These are phyloP conservation scores for Cinclus mexicanus DNA, from an alignment of 2,113 vertebrate genomes.

Conservation along the genomic window DNA sequence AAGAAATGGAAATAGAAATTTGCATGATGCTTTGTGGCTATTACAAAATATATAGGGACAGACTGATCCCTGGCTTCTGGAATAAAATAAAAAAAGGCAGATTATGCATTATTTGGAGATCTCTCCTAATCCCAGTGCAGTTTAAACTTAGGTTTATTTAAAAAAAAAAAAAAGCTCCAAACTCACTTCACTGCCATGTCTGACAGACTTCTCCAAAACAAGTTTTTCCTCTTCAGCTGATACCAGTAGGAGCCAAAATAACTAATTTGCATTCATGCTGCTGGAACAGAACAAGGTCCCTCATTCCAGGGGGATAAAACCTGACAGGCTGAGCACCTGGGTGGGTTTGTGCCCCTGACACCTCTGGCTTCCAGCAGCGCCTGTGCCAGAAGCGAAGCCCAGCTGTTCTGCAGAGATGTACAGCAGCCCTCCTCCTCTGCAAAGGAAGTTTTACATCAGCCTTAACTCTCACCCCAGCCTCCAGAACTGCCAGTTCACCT, in stretches of 20 bases:
- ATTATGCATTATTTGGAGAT: not conserved
- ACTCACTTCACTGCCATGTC: not conserved
- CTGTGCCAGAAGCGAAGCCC: not conserved
- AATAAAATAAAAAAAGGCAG: not conserved
- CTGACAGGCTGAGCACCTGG: not conserved
- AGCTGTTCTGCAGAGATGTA: rapidly evolving
- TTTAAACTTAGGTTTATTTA: not conserved
- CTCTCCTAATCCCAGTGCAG: not conserved
- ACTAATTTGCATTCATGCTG: not conserved
- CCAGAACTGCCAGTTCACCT: not conserved
- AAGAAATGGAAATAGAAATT: constrained; percentile 77
- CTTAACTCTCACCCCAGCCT: not conserved
- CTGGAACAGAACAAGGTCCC: not conserved
- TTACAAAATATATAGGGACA: constrained; percentile 54
- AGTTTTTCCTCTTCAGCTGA: constrained; percentile 53
- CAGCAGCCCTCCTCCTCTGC: not conserved
- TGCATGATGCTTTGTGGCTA: constrained; percentile 67
- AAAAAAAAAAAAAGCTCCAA: not conserved
- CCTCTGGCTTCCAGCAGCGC: not conserved
- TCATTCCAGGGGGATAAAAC: not conserved
- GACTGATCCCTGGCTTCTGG: constrained; percentile 16
- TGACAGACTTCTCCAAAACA: constrained; percentile 46
- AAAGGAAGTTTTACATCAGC: not conserved
- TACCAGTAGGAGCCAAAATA: not conserved
- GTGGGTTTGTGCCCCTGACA: not conserved